These are phyloP conservation scores for Heteropelma amictum DNA, from an alignment of 2,888 invertebrate species.

Conservation along the genomic window DNA sequence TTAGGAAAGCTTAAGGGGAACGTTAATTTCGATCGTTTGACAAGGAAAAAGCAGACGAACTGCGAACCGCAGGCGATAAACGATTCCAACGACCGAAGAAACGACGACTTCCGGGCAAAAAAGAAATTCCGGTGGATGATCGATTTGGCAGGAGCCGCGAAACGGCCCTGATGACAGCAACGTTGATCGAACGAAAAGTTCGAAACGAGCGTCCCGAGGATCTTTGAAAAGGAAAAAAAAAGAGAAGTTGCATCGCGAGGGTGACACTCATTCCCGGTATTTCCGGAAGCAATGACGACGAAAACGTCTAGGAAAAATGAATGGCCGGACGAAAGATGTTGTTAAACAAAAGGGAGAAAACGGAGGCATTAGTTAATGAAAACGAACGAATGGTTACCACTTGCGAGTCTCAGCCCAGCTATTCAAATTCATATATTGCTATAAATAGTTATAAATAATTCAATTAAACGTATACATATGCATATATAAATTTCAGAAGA, in stretches of 20 bases:
- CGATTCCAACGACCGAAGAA: neutral
- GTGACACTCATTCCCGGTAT: constrained; percentile 1
- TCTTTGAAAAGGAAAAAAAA: neutral
- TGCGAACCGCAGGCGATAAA: neutral
- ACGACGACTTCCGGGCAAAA: neutral
- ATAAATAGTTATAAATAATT: constrained; percentile 68
- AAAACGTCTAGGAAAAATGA: constrained; percentile 5
- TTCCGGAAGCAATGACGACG: constrained; percentile 22
- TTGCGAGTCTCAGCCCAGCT: constrained; percentile 70
- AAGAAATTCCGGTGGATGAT: neutral
- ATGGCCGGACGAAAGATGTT: constrained; percentile 13
- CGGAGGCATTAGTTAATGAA: constrained; percentile 55
- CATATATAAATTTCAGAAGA: constrained; percentile 64
- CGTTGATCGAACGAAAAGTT: neutral
- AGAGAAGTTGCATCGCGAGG: neutral
- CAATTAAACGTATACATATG: constrained; percentile 63
- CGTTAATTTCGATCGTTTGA: neutral
- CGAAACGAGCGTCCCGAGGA: neutral
- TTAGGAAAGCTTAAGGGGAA: neutral
- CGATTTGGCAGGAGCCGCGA: constrained; percentile 18
- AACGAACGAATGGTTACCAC: constrained; percentile 72
- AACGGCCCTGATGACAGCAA: constrained; percentile 13
- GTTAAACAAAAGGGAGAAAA: neutral
- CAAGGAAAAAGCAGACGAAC: neutral
- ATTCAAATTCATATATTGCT: constrained; percentile 67